Base-by-base conservation (phyloP, 2,888 invertebrate species). In the Calameuta pallipes region DNA sequence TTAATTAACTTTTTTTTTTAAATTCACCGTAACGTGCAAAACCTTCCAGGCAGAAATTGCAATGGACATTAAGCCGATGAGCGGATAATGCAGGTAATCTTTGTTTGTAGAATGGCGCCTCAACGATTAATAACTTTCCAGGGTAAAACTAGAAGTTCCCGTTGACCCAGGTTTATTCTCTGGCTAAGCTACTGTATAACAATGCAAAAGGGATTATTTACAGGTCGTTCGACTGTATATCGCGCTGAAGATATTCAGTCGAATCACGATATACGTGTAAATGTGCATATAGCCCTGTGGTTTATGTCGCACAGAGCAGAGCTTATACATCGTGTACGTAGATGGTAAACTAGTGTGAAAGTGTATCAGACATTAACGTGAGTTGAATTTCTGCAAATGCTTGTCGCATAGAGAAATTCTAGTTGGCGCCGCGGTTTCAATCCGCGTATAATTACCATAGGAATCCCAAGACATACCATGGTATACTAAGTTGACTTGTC, bases 391-490 rank as follows among this genome's bases (percentile, higher is more conserved):
- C 41, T 23, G 41, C 41, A 56, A 56, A 56, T 15, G 41, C 41
- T 56, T 56, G 41, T 23, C 41, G 41, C 41, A 56, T 56, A 56
- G 41, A 56, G 41, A 56, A 56, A 56, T 56, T 23, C 41, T 9
- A 56, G 79, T 81, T 81, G 77, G 80, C 81, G 80, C 76, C 80
- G 77, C 76, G 79, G 80, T 83, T 82, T 82, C 84, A 81, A 84
- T 84, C 81, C 82, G 75, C 79, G 82, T 56, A 23, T 81, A 85
- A 85, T 85, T 85, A 81, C 81, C 81, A 80, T 76, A 79, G 77
- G 76, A 68, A 69, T 75, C 76, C 81, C 79, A 76, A 56, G 41
- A 56, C 23, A 23, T 56, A 56, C 41, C 1, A 56, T 56, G 41
- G 23, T 56, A 56, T 56, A 56, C 41, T 23, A 56, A 56, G 23